Evolutionary conservation across 2,888 invertebrate genomes (phyloP).

Genomic region (Eledona agricola): DNA sequence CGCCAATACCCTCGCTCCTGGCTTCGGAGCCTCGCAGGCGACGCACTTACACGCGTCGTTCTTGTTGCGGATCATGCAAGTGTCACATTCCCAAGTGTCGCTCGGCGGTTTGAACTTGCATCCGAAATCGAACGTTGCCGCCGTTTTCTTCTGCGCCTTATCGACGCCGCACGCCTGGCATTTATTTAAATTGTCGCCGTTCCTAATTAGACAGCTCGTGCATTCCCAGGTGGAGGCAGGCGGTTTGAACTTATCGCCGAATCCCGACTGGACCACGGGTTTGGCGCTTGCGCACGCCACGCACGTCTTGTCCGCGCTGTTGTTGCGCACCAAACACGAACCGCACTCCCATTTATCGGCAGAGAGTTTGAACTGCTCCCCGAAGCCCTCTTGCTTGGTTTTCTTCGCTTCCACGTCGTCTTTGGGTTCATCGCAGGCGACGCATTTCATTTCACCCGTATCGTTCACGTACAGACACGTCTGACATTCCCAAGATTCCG

Average conservation of each 20-base stretch:
- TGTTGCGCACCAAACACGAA: constrained; percentile 66
- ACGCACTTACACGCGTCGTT: constrained; percentile 62
- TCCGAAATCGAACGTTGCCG: constrained; percentile 49
- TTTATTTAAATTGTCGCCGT: constrained; percentile 61
- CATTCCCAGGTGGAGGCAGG: constrained; percentile 73
- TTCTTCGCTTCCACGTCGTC: constrained; percentile 2
- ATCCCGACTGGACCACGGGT: constrained; percentile 19
- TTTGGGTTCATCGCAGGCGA: constrained; percentile 63
- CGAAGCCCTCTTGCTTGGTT: constrained; percentile 52
- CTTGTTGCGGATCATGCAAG: constrained; percentile 68
- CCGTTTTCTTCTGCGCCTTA: constrained; percentile 54
- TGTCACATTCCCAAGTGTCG: constrained; percentile 65
- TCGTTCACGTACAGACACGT: constrained; percentile 69
- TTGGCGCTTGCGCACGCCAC: constrained; percentile 64
- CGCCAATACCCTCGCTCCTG: constrained; percentile 7
- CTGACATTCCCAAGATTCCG: constrained; percentile 67
- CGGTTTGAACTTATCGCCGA: constrained; percentile 64
- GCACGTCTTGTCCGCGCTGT: constrained; percentile 62
- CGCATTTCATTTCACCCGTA: constrained; percentile 62
- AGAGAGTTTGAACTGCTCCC: constrained; percentile 42
- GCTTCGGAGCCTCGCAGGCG: constrained; percentile 63
- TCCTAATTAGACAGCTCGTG: constrained; percentile 69
- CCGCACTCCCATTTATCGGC: constrained; percentile 65
- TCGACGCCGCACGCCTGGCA: constrained; percentile 70
- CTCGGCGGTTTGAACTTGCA: constrained; percentile 64